Evolutionary conservation across 1,140 invertebrate species (phyloP).

Genomic region (Helicoverpa armigera): DNA sequence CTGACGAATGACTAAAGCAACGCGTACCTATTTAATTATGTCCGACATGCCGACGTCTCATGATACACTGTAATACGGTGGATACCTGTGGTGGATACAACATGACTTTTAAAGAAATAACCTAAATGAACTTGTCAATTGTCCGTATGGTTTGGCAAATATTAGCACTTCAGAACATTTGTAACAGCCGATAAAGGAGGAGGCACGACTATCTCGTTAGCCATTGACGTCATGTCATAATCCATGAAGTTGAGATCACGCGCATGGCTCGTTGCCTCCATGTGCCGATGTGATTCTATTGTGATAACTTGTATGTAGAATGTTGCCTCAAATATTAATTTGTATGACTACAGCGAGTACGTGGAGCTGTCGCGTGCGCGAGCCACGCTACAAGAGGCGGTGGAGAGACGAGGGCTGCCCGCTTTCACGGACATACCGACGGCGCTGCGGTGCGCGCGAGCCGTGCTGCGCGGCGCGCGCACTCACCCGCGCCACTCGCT

Average conservation of each 20-base stretch:
- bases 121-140: not conserved
- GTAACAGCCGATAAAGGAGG: conserved; percentile 37
- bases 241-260: conserved; percentile 24
- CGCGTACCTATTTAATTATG: not conserved
- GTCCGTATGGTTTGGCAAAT: not conserved
- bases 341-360: conserved; percentile 87
- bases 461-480: conserved; percentile 84
- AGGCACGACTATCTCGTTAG: conserved; percentile 23
- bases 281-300: conserved; percentile 5
- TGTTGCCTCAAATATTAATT: conserved; percentile 4
- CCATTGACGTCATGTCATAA: conserved; percentile 24
- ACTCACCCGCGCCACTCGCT: conserved; percentile 78
- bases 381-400: conserved; percentile 88
- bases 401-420: conserved; percentile 88
- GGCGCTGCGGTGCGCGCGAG: conserved; percentile 88
- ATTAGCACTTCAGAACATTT: conserved; percentile 29
- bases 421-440: conserved; percentile 88
- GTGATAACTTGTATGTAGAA: conserved; percentile 29
- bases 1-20: not conserved
- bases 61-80: too few relatives aligned
- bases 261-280: not conserved
- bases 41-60: not conserved
- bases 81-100: not conserved
- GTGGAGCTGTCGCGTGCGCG: conserved; percentile 88
- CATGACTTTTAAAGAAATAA: not conserved